Evolutionary conservation across 2,113 vertebrate species (phyloP).

Genomic region (Sakesphorus luctuosus): DNA sequence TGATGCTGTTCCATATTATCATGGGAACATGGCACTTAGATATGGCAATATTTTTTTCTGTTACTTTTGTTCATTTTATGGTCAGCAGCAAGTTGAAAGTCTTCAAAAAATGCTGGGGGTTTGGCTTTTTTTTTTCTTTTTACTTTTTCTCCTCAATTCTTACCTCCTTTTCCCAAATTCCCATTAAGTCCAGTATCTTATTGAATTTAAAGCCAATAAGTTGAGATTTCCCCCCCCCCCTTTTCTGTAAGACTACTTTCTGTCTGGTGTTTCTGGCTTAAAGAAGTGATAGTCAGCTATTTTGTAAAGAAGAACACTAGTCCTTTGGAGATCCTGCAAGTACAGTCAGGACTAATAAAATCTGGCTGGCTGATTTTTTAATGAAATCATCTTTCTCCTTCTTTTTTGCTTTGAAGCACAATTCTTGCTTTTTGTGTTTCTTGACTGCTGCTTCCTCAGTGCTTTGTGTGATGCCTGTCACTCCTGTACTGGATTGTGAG

Average conservation of each 20-base stretch:
- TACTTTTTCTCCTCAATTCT: background rate
- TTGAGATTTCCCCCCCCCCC: rapidly evolving
- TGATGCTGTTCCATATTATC: conserved; percentile 15
- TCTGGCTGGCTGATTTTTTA: background rate
- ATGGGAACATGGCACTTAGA: background rate
- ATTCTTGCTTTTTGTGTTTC: background rate
- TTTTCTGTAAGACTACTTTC: background rate
- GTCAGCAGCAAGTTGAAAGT: background rate
- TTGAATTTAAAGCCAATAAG: background rate
- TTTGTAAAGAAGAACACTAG: background rate
- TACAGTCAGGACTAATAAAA: background rate
- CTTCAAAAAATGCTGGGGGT: background rate
- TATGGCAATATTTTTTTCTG: background rate
- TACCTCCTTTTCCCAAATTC: background rate
- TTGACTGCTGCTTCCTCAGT: background rate
- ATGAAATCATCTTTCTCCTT: background rate
- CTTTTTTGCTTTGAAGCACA: background rate
- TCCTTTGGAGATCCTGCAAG: background rate
- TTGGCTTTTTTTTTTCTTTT: background rate
- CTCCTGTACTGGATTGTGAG: background rate
- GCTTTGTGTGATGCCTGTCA: background rate
- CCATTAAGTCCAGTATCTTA: background rate
- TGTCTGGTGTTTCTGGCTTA: background rate
- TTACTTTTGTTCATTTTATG: conserved; percentile 37
- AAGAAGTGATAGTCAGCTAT: background rate